A percentile compares a stretch with the other conserved stretches of the same genome.
Conservation (phyloP, 2,888 invertebrate genomes). For the Bombylius major region DNA sequence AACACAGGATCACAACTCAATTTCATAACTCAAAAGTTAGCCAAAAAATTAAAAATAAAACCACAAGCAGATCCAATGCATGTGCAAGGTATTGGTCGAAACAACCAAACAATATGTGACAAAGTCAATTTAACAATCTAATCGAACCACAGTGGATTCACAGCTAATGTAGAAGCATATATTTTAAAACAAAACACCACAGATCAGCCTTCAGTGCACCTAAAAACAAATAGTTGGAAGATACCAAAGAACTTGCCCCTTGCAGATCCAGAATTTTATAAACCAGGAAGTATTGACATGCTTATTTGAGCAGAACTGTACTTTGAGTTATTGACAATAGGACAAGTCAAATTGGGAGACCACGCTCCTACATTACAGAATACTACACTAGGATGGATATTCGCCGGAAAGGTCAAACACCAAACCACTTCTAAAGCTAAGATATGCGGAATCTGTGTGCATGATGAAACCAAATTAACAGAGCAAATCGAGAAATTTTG, state of each 20-base stretch:
- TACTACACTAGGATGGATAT: background rate
- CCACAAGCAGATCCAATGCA: no score
- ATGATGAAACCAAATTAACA: background rate
- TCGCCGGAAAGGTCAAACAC: background rate
- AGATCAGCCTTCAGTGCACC: background rate
- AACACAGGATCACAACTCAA: no score
- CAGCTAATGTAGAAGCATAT: background rate
- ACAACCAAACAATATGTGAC: no score
- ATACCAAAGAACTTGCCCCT: background rate
- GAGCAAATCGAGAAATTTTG: background rate
- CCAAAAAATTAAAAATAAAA: no score
- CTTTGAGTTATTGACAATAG: background rate
- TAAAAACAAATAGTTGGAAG: background rate
- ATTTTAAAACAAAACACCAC: background rate
- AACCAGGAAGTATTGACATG: background rate
- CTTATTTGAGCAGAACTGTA: background rate
- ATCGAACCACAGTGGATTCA: no score
- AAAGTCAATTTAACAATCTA: no score
- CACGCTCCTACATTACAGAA: background rate
- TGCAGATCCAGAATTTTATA: background rate
- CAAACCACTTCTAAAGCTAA: no score
- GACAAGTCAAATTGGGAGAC: background rate
- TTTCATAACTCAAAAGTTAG: no score
- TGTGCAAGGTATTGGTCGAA: no score
- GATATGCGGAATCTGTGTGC: background rate